Evolutionary conservation across 2,888 invertebrate genomes (phyloP).

Genomic region (Gonocerus acuteangulatus): DNA sequence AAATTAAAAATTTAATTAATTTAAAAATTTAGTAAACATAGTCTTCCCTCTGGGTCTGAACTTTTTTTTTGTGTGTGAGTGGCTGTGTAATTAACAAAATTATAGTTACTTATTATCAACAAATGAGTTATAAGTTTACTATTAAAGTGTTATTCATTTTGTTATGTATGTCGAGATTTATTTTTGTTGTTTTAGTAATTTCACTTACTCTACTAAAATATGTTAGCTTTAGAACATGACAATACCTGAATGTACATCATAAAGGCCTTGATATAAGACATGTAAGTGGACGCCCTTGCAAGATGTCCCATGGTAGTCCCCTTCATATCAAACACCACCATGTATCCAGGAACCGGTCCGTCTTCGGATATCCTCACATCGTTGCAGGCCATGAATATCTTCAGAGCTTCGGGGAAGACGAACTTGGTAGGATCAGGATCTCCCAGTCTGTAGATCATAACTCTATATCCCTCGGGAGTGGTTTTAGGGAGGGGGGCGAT

Average conservation of each 20-base stretch:
- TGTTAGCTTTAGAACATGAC: too few species aligned
- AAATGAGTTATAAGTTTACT: too few species aligned
- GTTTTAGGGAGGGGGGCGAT: conserved; percentile 37
- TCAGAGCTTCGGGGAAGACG: conserved; percentile 37
- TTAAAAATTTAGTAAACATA: too few species aligned
- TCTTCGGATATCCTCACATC: conserved; percentile 40
- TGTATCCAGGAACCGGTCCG: conserved; percentile 39
- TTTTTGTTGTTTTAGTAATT: too few species aligned
- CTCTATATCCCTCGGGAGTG: conserved; percentile 39
- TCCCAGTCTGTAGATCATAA: conserved; percentile 40
- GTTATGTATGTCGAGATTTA: too few species aligned
- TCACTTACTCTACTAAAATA: too few species aligned
- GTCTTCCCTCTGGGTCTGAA: too few species aligned
- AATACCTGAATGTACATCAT: conserved; percentile 41
- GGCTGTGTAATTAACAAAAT: too few species aligned
- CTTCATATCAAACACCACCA: conserved; percentile 41
- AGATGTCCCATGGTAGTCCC: conserved; percentile 40
- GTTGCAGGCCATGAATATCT: conserved; percentile 40
- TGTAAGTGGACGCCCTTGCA: conserved; percentile 37
- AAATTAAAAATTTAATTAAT: too few species aligned
- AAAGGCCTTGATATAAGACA: conserved; percentile 39
- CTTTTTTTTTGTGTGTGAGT: too few species aligned
- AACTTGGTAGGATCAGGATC: conserved; percentile 39
- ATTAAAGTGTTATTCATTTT: too few species aligned
- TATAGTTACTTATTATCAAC: too few species aligned